phyloP scores from a whole-genome alignment of 37 sponge, comb jelly and placozoan genomes.

The Mnemiopsis leidyi region DNA sequence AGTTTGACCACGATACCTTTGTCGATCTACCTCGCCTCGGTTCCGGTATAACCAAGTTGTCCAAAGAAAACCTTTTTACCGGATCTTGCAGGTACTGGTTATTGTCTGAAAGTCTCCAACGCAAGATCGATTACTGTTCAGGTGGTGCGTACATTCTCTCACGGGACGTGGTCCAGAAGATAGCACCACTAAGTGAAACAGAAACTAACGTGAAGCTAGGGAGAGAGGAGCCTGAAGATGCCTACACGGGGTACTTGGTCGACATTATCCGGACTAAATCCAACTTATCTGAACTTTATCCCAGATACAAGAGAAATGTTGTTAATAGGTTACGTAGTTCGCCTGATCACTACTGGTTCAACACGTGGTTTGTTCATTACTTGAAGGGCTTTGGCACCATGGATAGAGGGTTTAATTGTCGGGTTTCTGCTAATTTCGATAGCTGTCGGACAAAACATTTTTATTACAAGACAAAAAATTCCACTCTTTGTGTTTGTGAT shows the following conservation, averaged over 20 bases:
- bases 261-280: neutral
- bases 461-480: no score
- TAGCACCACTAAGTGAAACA: neutral
- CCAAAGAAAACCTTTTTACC: neutral
- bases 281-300: neutral
- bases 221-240: neutral
- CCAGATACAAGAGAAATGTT: neutral
- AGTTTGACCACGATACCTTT: neutral
- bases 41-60: neutral
- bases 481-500: no score
- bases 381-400: neutral
- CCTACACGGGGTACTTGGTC: neutral
- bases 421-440: neutral
- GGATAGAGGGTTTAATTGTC: neutral
- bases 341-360: neutral
- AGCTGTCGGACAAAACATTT: neutral
- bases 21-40: neutral
- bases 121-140: neutral
- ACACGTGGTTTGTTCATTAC: neutral
- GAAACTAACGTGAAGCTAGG: neutral
- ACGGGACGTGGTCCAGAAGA: neutral
- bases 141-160: constrained; percentile 19
- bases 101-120: no score
- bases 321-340: neutral
- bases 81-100: neutral